phyloP scores from a whole-genome alignment of 2,113 vertebrate species.

The Percopsis transmontana region DNA sequence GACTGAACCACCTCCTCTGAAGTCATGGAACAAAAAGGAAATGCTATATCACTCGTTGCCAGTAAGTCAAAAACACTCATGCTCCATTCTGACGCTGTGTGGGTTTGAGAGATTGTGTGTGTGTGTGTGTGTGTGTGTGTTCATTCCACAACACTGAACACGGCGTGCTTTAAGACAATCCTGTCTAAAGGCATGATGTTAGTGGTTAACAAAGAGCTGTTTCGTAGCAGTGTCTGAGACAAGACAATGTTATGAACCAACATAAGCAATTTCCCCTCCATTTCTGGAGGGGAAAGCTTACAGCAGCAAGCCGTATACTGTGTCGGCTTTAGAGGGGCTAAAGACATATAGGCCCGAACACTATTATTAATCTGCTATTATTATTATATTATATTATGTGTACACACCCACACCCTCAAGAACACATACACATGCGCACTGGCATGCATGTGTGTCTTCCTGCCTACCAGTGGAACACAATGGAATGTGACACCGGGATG shows the following conservation, averaged over 20 bases:
- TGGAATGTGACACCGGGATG: too few relatives aligned
- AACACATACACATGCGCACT: not conserved
- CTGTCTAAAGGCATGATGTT: not conserved
- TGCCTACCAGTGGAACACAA: slow-evolving; percentile 32
- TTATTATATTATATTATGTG: not conserved
- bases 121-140: slow-evolving; percentile 6
- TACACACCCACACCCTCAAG: slow-evolving; percentile 5
- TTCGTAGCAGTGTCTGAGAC: too few relatives aligned
- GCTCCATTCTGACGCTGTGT: not conserved
- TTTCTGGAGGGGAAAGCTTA: not conserved
- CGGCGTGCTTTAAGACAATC: not conserved
- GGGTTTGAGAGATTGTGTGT: slow-evolving; percentile 16
- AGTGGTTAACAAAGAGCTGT: too few relatives aligned
- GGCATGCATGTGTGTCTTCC: not conserved
- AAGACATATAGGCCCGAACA: not conserved
- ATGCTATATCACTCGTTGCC: slow-evolving; percentile 61
- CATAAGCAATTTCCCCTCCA: not conserved
- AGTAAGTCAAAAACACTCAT: slow-evolving; percentile 45
- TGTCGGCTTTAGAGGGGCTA: not conserved
- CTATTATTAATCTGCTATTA: too few relatives aligned
- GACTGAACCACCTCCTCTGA: slow-evolving; percentile 40
- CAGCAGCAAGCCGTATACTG: not conserved
- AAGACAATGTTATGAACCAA: not conserved
- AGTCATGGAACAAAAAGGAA: slow-evolving; percentile 62
- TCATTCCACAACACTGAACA: slow-evolving; percentile 2